Conservation (phyloP, 2,113 vertebrate genomes). For the Phaethon lepturus region DNA sequence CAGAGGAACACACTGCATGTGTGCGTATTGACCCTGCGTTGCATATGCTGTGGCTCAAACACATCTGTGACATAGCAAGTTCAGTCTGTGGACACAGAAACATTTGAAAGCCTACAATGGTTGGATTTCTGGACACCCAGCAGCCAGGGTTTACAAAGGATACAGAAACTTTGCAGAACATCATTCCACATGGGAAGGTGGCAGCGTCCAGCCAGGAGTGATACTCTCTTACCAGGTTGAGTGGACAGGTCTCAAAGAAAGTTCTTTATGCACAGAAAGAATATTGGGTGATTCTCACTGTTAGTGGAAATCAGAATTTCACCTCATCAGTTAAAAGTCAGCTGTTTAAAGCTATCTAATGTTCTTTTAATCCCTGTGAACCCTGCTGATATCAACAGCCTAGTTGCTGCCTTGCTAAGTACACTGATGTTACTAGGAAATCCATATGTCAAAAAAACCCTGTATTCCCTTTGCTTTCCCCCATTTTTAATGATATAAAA, state of each 20-base stretch:
- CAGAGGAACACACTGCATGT: not conserved
- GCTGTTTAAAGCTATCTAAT: not conserved
- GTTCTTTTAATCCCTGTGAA: not conserved
- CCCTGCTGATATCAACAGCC: not conserved
- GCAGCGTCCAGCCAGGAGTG: not conserved
- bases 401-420: not conserved
- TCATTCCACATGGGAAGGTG: accelerated
- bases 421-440: not conserved
- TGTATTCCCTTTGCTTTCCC: not conserved
- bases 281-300: not conserved
- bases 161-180: not conserved
- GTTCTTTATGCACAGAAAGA: not conserved
- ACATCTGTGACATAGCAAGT: accelerated
- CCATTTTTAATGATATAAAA: not conserved
- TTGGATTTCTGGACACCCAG: not conserved
- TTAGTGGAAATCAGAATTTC: not conserved
- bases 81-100: not conserved
- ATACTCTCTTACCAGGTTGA: not conserved
- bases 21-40: accelerated
- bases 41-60: not conserved
- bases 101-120: accelerated
- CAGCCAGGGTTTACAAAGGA: not conserved
- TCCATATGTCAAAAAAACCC: not conserved
- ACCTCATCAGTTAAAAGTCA: not conserved
- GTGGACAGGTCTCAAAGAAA: not conserved